These are phyloP conservation scores for Caenorhabditis zanzibari DNA, from an alignment of 2,888 invertebrate genomes.

Conservation along the genomic window DNA sequence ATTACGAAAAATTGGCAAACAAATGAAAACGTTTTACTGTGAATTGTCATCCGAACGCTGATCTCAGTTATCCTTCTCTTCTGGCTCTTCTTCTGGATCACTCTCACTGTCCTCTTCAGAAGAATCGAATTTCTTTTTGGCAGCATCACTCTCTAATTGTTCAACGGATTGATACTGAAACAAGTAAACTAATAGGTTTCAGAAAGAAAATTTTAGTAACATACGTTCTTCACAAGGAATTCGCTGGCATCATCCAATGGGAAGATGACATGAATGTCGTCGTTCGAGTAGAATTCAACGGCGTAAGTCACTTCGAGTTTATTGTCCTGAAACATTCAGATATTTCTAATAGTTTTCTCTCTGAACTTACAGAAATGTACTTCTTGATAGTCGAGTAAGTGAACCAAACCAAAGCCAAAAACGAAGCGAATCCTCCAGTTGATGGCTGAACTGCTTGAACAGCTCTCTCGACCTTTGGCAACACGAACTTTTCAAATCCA, in stretches of 20 bases:
- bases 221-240: constrained; percentile 77
- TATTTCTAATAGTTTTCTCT: not conserved
- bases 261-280: constrained; percentile 71
- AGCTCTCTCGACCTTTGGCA: constrained; percentile 71
- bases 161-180: constrained; percentile 72
- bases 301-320: constrained; percentile 66
- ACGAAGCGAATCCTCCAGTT: constrained; percentile 69
- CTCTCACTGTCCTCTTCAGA: constrained; percentile 76
- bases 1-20: constrained; percentile 25
- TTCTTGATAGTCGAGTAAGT: constrained; percentile 70
- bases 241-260: constrained; percentile 78
- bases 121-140: constrained; percentile 75
- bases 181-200: not conserved
- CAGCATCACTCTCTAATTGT: constrained; percentile 70
- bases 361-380: constrained; percentile 63
- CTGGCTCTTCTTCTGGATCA: constrained; percentile 70
- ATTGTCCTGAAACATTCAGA: constrained; percentile 35
- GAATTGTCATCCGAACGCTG: not conserved
- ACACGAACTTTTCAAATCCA: constrained; percentile 77
- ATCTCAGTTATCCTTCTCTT: constrained; percentile 45
- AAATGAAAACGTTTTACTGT: constrained; percentile 38
- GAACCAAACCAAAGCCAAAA: constrained; percentile 70
- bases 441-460: constrained; percentile 71
- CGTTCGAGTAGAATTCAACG: constrained; percentile 72
- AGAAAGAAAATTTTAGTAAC: constrained; percentile 29